Conservation (phyloP, 2,888 invertebrate species). For the Lasioglossum figueresi region DNA sequence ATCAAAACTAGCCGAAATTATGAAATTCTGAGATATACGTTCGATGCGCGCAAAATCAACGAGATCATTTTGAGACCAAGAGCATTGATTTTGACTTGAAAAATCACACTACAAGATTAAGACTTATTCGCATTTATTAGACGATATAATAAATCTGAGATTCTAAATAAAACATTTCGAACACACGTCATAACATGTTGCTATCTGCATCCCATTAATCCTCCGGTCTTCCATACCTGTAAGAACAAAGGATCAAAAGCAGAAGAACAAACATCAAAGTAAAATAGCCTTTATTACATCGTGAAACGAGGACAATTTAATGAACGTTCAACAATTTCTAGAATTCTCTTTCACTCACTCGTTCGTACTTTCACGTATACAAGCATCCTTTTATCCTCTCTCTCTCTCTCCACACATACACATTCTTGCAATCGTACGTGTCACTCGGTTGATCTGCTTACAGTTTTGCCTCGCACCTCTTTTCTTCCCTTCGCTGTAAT, state of each 20-base stretch:
- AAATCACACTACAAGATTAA: no score
- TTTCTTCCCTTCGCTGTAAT: conserved; percentile 29
- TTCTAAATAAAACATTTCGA: no score
- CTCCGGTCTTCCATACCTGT: neutral
- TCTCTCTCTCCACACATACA: conserved; percentile 20
- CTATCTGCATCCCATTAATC: no score
- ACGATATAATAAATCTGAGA: no score
- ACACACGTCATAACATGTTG: no score
- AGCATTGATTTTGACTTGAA: no score
- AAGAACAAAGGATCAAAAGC: neutral
- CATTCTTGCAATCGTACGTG: conserved; percentile 34
- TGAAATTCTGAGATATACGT: neutral
- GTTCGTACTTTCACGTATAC: conserved; percentile 37
- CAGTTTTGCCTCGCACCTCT: conserved; percentile 38
- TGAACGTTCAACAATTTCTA: conserved; percentile 73
- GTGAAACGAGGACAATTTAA: conserved; percentile 74
- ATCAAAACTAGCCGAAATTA: neutral
- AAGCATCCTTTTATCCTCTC: neutral
- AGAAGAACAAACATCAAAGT: conserved; percentile 63
- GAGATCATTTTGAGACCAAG: no score
- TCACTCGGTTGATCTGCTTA: conserved; percentile 42
- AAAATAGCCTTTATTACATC: conserved; percentile 76
- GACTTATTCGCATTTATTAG: no score
- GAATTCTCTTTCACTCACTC: conserved; percentile 53
- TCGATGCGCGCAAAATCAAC: no score